phyloP scores from a whole-genome alignment of 2,113 vertebrate species.

The Ifrita kowaldi region DNA sequence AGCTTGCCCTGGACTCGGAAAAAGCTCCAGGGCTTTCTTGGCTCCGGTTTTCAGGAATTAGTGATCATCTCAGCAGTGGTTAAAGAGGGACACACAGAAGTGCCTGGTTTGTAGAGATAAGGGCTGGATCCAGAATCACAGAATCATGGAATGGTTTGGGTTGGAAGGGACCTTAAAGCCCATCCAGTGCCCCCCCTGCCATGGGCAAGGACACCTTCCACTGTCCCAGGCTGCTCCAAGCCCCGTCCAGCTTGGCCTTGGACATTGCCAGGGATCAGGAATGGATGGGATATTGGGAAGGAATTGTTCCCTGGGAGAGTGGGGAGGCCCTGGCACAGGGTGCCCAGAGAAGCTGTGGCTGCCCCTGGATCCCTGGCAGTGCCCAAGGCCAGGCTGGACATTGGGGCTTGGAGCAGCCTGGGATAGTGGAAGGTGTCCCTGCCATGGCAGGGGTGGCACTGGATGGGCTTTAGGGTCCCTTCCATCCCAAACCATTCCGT shows the following conservation, averaged over 20 bases:
- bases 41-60: neutral
- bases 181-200: neutral
- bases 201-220: neutral
- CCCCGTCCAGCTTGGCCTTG: neutral
- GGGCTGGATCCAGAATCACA: neutral
- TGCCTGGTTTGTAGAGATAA: neutral
- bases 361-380: neutral
- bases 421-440: neutral
- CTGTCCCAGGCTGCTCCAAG: neutral
- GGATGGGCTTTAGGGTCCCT: fast-evolving
- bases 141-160: neutral
- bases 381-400: neutral
- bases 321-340: neutral
- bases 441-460: fast-evolving
- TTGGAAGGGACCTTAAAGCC: neutral
- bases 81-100: neutral
- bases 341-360: neutral
- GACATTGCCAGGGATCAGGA: neutral
- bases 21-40: neutral
- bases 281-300: neutral
- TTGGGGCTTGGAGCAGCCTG: neutral
- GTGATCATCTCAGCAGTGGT: neutral
- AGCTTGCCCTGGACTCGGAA: neutral
- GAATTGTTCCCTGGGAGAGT: neutral
- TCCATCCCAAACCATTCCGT: neutral